phyloP scores from a whole-genome alignment of 2,888 invertebrate species.

The Stegophylla sp. region DNA sequence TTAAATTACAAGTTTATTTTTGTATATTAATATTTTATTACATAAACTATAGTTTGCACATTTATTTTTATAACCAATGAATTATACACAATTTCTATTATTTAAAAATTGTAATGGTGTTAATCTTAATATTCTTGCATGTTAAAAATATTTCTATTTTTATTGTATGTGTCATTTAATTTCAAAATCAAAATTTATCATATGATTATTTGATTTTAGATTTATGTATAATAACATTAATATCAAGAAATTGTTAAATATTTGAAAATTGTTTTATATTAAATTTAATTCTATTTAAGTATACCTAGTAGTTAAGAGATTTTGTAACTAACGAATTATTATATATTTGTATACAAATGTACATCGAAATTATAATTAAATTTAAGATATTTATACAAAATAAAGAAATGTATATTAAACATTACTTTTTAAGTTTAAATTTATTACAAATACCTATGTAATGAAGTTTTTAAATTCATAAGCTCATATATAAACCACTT shows the following conservation, averaged over 20 bases:
- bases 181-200: constrained; percentile 21
- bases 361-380: constrained; percentile 47
- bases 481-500: too few relatives aligned
- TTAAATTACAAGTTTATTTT: background rate
- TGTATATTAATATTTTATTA: background rate
- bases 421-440: background rate
- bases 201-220: constrained; percentile 18
- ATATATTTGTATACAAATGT: constrained; percentile 36
- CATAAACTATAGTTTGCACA: background rate
- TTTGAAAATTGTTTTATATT: constrained; percentile 39
- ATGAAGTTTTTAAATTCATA: too few relatives aligned
- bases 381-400: constrained; percentile 41
- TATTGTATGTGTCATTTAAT: constrained; percentile 29
- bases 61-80: constrained; percentile 8
- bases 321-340: constrained; percentile 40
- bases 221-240: constrained; percentile 26
- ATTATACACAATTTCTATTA: constrained; percentile 7
- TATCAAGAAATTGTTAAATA: background rate
- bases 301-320: constrained; percentile 15
- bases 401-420: background rate
- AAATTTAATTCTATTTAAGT: constrained; percentile 30
- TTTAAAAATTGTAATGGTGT: background rate
- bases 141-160: constrained; percentile 24
- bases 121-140: background rate
- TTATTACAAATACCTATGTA: too few relatives aligned